These are phyloP conservation scores for Hypanus sabinus DNA, from an alignment of 2,113 vertebrate genomes.

Conservation along the genomic window DNA sequence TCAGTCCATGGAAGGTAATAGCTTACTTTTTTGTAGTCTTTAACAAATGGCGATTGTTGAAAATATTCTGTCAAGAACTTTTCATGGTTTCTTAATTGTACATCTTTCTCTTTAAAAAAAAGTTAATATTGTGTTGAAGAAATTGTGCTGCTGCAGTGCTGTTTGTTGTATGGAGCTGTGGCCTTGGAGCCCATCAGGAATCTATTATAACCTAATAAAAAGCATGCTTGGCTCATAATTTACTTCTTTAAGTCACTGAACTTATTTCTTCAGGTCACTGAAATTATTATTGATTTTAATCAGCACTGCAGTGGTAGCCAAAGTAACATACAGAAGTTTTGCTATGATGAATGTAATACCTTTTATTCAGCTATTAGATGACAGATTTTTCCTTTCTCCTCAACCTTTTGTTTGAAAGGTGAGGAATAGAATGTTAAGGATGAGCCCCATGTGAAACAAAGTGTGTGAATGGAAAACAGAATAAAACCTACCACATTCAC, in stretches of 20 bases:
- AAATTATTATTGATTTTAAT: conserved; percentile 39
- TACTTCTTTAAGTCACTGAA: conserved; percentile 38
- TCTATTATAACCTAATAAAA: conserved; percentile 36
- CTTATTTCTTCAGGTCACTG: conserved; percentile 38
- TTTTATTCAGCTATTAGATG: conserved; percentile 36
- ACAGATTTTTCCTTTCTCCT: conserved; percentile 11
- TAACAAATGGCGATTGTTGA: neutral
- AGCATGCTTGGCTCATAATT: conserved; percentile 30
- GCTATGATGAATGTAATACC: conserved; percentile 32
- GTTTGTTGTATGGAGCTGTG: conserved; percentile 4
- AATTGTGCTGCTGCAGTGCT: neutral
- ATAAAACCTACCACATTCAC: neutral
- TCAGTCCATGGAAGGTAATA: neutral
- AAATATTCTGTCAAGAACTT: neutral
- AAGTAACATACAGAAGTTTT: conserved; percentile 35
- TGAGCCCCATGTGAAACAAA: neutral
- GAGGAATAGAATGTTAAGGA: conserved; percentile 23
- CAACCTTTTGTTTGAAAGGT: conserved; percentile 11
- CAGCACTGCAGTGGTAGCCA: conserved; percentile 23
- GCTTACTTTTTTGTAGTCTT: neutral
- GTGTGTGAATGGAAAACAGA: conserved; percentile 11
- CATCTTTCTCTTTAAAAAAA: conserved; percentile 16
- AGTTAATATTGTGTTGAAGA: neutral
- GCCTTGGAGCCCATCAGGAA: conserved; percentile 32
- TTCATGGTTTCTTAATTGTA: neutral